Conservation (phyloP, 2,888 invertebrate genomes). For the Mythimna ferrago region DNA sequence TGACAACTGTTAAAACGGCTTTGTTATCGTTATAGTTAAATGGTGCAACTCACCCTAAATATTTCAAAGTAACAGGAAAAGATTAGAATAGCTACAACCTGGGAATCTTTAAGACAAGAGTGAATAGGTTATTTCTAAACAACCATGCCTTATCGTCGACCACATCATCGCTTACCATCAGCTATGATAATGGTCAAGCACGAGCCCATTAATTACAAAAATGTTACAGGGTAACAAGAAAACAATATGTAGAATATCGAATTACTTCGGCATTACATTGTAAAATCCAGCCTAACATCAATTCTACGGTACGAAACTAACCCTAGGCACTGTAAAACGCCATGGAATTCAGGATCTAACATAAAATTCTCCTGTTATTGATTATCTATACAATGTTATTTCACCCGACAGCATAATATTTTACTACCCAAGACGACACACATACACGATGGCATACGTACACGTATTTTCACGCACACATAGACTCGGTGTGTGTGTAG, state of each 20-base stretch:
- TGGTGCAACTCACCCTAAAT: background rate
- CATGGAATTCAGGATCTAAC: conserved; percentile 76
- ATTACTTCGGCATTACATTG: background rate
- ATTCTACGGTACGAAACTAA: conserved; percentile 52
- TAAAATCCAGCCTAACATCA: background rate
- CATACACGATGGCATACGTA: conserved; percentile 69
- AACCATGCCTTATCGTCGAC: too few relatives aligned
- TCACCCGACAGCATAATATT: conserved; percentile 90
- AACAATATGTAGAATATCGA: background rate
- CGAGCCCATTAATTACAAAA: too few relatives aligned
- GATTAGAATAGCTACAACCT: too few relatives aligned
- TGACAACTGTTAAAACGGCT: too few relatives aligned
- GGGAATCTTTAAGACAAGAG: too few relatives aligned
- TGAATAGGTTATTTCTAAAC: too few relatives aligned
- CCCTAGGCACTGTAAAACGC: conserved; percentile 54
- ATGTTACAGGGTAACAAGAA: too few relatives aligned
- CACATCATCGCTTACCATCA: too few relatives aligned
- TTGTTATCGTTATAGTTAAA: too few relatives aligned
- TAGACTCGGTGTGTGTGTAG: conserved; percentile 54
- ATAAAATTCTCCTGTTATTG: conserved; percentile 88
- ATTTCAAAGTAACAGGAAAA: background rate
- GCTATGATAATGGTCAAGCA: too few relatives aligned
- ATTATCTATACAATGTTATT: conserved; percentile 91
- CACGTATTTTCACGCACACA: conserved; percentile 63
- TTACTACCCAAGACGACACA: conserved; percentile 87